Base-by-base conservation (phyloP, 2,113 vertebrate genomes). In the Tachysurus vachellii region DNA sequence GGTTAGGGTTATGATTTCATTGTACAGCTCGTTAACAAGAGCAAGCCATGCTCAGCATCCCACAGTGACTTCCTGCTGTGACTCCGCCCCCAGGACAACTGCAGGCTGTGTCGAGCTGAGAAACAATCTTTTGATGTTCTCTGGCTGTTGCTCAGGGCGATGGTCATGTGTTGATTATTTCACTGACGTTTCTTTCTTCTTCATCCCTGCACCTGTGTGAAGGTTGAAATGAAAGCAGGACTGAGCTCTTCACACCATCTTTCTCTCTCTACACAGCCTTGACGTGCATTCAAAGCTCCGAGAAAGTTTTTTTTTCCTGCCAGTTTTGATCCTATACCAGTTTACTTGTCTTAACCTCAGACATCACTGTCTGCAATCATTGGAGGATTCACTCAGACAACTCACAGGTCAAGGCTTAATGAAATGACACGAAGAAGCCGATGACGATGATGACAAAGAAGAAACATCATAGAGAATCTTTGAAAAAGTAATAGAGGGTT, bases 101-200 rank as follows among this genome's bases (percentile, higher is more conserved):
- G 50, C 16, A 56, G 50, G 9, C 53, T 80, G 4, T 56, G 50
- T n/a, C 57, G 76, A 57, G 16, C 73, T 44, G 44, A 85, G 73
- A 79, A 86, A 85, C 36, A 79, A 59, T 59, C 75, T 57, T 88
- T 80, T 59, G 61, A 88, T 85, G 83, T 76, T 89, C 50, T 86
- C 81, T 44, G 31, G 44, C 70, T 56, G 54, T 77, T 53, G 53
- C 82, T 88, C 61, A 44, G 62, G 87, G 88, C 83, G 0, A 80
- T 13, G 36, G 56, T 85, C 86, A 57, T 81, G 83, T 62, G 83
- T 84, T 89, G 83, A 87, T 89, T 89, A 90, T 83, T 87, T 90
- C 83, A 88, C 84, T 59, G 64, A 75, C 73, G 73, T 82, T 57
- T 31, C 68, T 79, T 75, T 87, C 77, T 66, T 64, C 66, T 85